Conservation (phyloP, 2,888 invertebrate species). For the Thera obeliscata region DNA sequence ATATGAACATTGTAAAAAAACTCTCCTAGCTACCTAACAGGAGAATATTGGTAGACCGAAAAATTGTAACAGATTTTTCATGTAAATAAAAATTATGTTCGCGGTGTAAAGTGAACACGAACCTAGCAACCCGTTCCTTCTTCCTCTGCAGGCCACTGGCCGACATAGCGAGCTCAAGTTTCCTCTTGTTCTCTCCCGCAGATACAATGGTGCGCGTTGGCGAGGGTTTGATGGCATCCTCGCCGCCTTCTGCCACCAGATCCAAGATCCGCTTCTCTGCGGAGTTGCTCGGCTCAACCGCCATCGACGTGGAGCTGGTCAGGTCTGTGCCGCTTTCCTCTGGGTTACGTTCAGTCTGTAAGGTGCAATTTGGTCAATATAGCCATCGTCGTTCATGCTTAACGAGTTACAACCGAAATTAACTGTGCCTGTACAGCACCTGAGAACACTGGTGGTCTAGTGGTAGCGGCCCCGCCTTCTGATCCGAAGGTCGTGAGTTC, state of each 20-base stretch:
- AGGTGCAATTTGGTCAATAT: background rate
- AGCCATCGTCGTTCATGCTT: too few species aligned
- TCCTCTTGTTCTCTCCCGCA: conserved; percentile 87
- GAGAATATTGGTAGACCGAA: too few species aligned
- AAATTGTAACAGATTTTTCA: too few species aligned
- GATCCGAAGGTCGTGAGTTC: too few species aligned
- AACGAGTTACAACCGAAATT: background rate
- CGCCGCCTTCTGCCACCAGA: conserved; percentile 86
- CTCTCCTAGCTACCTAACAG: too few species aligned
- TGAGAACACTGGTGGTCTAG: too few species aligned
- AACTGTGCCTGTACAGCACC: too few species aligned
- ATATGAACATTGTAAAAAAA: too few species aligned
- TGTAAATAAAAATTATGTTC: too few species aligned
- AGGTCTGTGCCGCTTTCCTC: conserved; percentile 82
- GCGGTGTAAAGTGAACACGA: background rate
- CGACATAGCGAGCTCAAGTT: conserved; percentile 90
- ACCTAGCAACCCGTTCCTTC: conserved; percentile 85
- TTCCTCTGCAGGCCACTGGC: conserved; percentile 87
- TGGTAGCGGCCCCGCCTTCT: too few species aligned
- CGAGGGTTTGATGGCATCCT: conserved; percentile 86
- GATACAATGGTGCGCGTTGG: conserved; percentile 85
- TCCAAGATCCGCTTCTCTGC: conserved; percentile 90
- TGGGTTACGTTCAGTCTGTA: conserved; percentile 64
- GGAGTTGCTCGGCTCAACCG: conserved; percentile 89
- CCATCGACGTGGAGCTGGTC: conserved; percentile 88